Conservation (phyloP, 2,888 invertebrate genomes). For the Eumerus sabulonum region DNA sequence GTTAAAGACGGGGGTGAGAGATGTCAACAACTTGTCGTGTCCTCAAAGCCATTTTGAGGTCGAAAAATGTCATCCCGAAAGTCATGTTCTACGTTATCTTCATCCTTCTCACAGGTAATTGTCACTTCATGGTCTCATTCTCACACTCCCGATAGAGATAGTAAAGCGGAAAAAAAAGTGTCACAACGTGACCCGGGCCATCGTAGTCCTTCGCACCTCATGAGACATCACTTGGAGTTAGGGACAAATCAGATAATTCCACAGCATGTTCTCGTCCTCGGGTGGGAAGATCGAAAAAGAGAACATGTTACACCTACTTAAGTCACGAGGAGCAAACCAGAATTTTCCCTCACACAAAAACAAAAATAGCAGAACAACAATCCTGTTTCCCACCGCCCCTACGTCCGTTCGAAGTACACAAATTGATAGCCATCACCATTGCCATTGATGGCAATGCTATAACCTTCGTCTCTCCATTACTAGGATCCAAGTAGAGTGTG, state of each 20-base stretch:
- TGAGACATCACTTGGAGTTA: slow-evolving; percentile 12
- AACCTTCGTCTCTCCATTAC: too few relatives aligned
- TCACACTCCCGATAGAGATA: slow-evolving; percentile 8
- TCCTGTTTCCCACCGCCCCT: slow-evolving; percentile 17
- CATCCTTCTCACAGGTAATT: slow-evolving; percentile 59
- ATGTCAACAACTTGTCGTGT: slow-evolving; percentile 57
- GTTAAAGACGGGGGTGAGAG: slow-evolving; percentile 28
- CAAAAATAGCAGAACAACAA: slow-evolving; percentile 19
- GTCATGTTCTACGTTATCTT: slow-evolving; percentile 42
- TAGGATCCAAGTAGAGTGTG: too few relatives aligned
- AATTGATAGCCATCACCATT: slow-evolving; percentile 44
- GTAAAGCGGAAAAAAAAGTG: slow-evolving; percentile 13
- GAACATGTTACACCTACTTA: slow-evolving; percentile 54
- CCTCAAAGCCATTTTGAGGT: slow-evolving; percentile 36
- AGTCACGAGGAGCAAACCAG: slow-evolving; percentile 29
- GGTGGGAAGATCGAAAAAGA: slow-evolving; percentile 6
- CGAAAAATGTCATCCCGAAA: slow-evolving; percentile 44
- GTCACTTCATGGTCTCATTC: slow-evolving; percentile 49
- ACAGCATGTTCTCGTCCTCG: slow-evolving; percentile 40
- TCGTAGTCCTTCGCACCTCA: slow-evolving; percentile 38
- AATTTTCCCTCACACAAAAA: neutral
- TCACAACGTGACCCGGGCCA: slow-evolving; percentile 44
- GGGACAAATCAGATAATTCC: slow-evolving; percentile 55
- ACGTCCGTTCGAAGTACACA: slow-evolving; percentile 16
- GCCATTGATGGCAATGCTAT: too few relatives aligned